phyloP scores from a whole-genome alignment of 2,797 vertebrate genomes.

The Fratercula arctica region DNA sequence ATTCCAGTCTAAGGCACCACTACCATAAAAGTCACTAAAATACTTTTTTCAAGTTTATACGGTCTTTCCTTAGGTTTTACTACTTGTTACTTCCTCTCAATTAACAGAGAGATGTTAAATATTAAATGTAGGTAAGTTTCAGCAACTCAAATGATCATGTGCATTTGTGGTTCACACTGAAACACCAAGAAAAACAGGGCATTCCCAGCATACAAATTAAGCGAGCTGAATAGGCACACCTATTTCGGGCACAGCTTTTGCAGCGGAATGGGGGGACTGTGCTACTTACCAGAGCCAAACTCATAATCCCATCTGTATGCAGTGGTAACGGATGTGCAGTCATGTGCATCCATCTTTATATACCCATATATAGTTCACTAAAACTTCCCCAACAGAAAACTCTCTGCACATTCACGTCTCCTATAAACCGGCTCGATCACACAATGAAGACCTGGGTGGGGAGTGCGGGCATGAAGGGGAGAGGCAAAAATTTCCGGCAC shows the following conservation, averaged over 20 bases:
- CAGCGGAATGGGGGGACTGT: background rate
- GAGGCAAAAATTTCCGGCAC: background rate
- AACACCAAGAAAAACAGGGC: background rate
- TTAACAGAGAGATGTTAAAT: background rate
- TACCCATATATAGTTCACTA: background rate
- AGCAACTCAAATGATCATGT: background rate
- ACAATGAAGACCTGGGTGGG: background rate
- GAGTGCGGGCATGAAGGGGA: accelerated
- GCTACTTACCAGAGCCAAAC: background rate
- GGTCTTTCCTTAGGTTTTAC: background rate
- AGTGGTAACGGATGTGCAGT: background rate
- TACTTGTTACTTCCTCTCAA: background rate
- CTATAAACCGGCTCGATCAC: background rate
- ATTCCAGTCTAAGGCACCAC: background rate
- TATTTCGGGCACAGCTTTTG: background rate
- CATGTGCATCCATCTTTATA: background rate
- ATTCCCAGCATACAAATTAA: background rate
- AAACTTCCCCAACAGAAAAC: background rate
- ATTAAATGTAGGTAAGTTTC: background rate
- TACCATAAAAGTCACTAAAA: background rate
- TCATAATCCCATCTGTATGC: background rate
- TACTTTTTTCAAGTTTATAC: background rate
- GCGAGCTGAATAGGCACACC: background rate
- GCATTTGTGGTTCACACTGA: background rate
- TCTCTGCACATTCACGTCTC: background rate